Evolutionary conservation across 2,797 vertebrate genomes (phyloP).

Genomic region (Clamator glandarius): DNA sequence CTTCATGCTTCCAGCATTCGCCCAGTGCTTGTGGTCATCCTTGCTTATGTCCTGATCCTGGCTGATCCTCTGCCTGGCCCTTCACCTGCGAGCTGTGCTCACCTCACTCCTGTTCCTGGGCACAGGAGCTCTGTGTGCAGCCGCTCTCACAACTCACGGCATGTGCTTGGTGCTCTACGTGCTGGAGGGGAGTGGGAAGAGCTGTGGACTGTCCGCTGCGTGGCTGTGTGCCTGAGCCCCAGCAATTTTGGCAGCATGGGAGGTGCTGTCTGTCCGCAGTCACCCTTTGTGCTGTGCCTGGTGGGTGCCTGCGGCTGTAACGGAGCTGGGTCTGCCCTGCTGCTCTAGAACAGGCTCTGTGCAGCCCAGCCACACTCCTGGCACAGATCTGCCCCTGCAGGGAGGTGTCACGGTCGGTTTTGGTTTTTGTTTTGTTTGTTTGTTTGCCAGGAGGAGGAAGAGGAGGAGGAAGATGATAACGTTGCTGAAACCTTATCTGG

Average conservation of each 20-base stretch:
- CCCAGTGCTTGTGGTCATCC: neutral
- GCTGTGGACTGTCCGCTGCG: neutral
- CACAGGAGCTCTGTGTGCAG: neutral
- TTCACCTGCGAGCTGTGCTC: neutral
- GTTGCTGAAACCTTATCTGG: constrained; percentile 83
- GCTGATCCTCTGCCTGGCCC: neutral
- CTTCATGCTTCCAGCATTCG: neutral
- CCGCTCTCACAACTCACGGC: neutral
- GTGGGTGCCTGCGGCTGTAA: neutral
- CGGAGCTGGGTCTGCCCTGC: neutral
- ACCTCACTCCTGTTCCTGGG: neutral
- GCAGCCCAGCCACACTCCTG: neutral
- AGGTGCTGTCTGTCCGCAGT: neutral
- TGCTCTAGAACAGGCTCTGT: neutral
- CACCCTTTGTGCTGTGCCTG: neutral
- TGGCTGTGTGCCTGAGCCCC: neutral
- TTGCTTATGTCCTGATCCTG: neutral
- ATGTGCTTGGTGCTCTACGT: neutral
- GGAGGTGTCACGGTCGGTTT: neutral
- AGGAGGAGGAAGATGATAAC: constrained; percentile 84
- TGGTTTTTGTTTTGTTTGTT: neutral
- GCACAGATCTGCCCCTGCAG: neutral
- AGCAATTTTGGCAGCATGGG: neutral
- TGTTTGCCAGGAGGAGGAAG: constrained; percentile 57
- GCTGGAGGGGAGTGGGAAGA: neutral